These are phyloP conservation scores for Pelagia noctiluca DNA, from an alignment of 30 jellyfish, hydroid and myxozoan genomes.

Conservation along the genomic window DNA sequence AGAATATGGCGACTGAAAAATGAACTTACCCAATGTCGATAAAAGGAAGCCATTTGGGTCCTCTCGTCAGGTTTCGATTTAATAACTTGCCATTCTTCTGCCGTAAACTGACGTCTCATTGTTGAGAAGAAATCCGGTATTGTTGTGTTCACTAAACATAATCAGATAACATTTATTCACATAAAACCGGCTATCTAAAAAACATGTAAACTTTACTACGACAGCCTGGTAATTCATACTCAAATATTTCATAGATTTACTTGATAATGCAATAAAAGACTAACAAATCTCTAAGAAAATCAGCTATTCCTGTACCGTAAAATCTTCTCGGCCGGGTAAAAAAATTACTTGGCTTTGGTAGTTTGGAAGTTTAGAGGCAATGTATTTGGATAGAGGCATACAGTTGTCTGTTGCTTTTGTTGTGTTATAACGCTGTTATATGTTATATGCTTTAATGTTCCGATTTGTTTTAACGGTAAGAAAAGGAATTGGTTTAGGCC, in stretches of 20 bases:
- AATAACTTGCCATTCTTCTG: conserved; percentile 85
- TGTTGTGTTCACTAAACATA: conserved; percentile 68
- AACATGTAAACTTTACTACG: not conserved
- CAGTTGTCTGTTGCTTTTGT: no score
- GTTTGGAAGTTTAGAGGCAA: no score
- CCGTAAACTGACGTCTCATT: conserved; percentile 91
- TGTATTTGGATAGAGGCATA: no score
- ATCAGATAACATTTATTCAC: not conserved
- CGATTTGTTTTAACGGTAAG: no score
- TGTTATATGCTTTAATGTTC: no score
- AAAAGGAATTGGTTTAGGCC: no score
- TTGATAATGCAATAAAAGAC: not conserved
- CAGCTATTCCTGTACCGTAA: no score
- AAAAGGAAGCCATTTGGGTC: conserved; percentile 78
- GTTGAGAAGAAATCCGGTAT: conserved; percentile 78
- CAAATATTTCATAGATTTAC: no score
- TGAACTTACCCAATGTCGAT: conserved; percentile 80
- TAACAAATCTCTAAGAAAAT: not conserved
- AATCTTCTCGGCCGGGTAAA: no score
- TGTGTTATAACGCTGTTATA: no score
- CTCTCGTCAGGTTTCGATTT: conserved; percentile 58
- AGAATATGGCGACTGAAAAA: no score
- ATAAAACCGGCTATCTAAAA: not conserved
- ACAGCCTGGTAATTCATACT: not conserved
- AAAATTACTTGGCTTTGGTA: no score